These are phyloP conservation scores for Sitobion miscanthi DNA, from an alignment of 1,140 invertebrate species.

Conservation along the genomic window DNA sequence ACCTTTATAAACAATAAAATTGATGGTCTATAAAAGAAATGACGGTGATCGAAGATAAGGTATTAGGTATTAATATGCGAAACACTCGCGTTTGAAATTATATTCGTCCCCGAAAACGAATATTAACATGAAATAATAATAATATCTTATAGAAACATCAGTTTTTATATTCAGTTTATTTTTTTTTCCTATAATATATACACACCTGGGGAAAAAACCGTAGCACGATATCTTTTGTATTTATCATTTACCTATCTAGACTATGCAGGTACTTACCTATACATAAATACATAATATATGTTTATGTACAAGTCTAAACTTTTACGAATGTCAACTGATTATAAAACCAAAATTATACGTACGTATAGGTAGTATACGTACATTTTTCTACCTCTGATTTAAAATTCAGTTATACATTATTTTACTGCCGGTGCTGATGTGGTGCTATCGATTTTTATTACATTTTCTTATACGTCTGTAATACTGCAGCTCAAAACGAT, in stretches of 20 bases:
- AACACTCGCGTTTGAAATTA: not conserved
- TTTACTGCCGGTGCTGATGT: not conserved
- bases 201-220: not conserved
- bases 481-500: not conserved
- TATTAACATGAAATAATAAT: slow-evolving; percentile 26
- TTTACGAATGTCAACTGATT: not conserved
- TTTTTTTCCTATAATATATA: slow-evolving; percentile 18
- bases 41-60: not conserved
- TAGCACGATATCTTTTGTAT: not conserved
- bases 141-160: slow-evolving; percentile 41
- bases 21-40: slow-evolving; percentile 4
- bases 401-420: slow-evolving; percentile 15
- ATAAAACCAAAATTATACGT: slow-evolving; percentile 5
- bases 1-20: slow-evolving; percentile 21
- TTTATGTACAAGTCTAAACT: slow-evolving; percentile 4
- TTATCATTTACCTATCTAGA: not conserved
- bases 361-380: not conserved
- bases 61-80: not conserved
- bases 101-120: slow-evolving; percentile 21
- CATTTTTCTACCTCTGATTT: not conserved
- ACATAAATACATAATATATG: not conserved
- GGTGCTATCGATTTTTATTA: slow-evolving; percentile 10
- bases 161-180: not conserved
- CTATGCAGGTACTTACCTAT: not conserved
- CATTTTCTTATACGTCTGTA: not conserved